Percentiles rank a stretch among this genome's conserved stretches.
phyloP scores from a whole-genome alignment of 2,797 vertebrate species.

The Gymnocypris eckloni region DNA sequence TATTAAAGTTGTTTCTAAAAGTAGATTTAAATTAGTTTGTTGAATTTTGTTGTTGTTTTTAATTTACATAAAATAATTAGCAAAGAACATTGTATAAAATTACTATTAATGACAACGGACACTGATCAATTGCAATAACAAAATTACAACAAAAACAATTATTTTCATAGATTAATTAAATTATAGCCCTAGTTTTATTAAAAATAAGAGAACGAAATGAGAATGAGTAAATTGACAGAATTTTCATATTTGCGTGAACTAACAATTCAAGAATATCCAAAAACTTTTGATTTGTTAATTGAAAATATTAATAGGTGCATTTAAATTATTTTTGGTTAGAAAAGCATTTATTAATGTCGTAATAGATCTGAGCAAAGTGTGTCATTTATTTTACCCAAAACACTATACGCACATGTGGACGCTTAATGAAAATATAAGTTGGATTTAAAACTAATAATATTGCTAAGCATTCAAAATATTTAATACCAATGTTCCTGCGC shows the following conservation, averaged over 20 bases:
- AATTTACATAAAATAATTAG: neutral
- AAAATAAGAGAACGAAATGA: neutral
- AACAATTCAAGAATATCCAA: neutral
- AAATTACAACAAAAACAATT: too few species aligned
- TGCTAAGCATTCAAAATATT: neutral
- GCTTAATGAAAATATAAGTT: neutral
- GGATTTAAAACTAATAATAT: neutral
- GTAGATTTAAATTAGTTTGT: neutral
- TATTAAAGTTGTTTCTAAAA: neutral
- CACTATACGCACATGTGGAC: neutral
- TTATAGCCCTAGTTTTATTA: neutral
- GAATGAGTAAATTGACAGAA: neutral
- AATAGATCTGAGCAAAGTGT: neutral
- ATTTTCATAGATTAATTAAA: neutral
- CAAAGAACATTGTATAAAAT: neutral
- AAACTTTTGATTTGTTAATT: neutral
- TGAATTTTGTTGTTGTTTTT: too few species aligned
- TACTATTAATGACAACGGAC: neutral
- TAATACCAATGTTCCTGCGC: too few species aligned
- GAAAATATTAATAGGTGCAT: neutral
- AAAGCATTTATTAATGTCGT: neutral
- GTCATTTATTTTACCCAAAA: neutral
- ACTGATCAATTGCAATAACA: neutral
- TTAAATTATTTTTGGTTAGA: neutral
- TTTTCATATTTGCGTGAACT: neutral